Base-by-base conservation (phyloP, 2,888 invertebrate species). In the Aleiodes alternator region DNA sequence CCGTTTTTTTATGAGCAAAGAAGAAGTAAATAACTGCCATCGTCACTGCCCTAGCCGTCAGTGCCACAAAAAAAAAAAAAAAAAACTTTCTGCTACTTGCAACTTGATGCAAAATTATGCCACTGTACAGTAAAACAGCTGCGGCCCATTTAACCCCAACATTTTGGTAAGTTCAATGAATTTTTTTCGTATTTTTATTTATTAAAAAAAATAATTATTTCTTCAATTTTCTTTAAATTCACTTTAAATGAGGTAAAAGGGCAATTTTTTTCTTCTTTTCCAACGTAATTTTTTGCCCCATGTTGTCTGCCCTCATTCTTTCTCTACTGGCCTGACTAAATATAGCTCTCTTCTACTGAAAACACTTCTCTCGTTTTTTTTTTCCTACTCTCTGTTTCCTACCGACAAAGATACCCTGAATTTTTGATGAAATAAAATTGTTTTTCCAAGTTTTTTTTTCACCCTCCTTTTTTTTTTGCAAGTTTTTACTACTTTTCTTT, bases 1-100 rank as follows among this genome's bases (percentile, higher is more conserved):
- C 51, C 11, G 6, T 53, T 7, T 53, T 16, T 53, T 53, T 43
- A 43, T 43, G 43, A 43, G 70, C 2, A 1, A 23, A 23, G 14
- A 53, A 48, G 14, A 53, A 48, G 53, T 59, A 69, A 23, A 74
- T 51, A 61, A 61, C 69, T 76, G 76, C 68, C 68, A 57, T 76
- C 72, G 72, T 68, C 69, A 76, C 72, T 76, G 76, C 72, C 72
- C 69, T 72, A 31, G 53, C 59, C 51, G 72, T 59, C 72, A 69
- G 59, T 72, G 72, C 59, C 48, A 71, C 23, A 69, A 57, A 51
- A 48, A 14, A 34, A 69, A 57, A 51, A 48, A 14, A 34, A 34
- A 57, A 11, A 4, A 69, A 23, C 48, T 50, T 57, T 14, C 34
- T 53, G n/a, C n/a, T 61, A 23, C 59, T 38, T 38, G 48, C 8